These are phyloP conservation scores for Odontamblyopus lacepedii DNA, from an alignment of 2,797 vertebrate genomes.

Conservation along the genomic window DNA sequence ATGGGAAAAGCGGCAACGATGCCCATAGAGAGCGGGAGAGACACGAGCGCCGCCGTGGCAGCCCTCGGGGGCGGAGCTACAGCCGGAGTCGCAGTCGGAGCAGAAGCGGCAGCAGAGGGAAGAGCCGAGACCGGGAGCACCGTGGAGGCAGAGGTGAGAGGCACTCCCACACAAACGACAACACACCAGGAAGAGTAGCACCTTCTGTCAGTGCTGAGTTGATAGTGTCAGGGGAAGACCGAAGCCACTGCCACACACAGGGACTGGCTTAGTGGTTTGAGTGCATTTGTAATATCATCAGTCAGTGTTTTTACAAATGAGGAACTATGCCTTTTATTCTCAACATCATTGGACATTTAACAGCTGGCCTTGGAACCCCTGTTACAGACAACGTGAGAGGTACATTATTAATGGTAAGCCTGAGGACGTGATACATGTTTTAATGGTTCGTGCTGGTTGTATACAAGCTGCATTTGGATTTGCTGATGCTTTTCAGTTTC, in stretches of 20 bases:
- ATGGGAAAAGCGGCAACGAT: constrained; percentile 83
- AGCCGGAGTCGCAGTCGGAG: constrained; percentile 87
- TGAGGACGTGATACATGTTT: not conserved
- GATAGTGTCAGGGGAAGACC: constrained; percentile 4
- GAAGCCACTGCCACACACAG: not conserved
- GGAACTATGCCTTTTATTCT: constrained; percentile 53
- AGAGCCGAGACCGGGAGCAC: constrained; percentile 88
- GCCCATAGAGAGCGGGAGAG: constrained; percentile 92
- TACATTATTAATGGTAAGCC: not conserved
- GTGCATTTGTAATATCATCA: not conserved
- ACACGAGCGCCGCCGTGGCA: constrained; percentile 87
- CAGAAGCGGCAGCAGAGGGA: constrained; percentile 87
- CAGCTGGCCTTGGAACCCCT: constrained; percentile 44
- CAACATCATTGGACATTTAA: constrained; percentile 39
- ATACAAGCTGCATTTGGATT: not conserved
- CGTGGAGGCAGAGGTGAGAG: constrained; percentile 85
- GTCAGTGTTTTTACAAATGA: constrained; percentile 18
- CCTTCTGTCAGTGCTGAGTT: constrained; percentile 18
- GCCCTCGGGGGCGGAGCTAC: constrained; percentile 81
- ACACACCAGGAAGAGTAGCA: constrained; percentile 33
- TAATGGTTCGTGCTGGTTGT: not conserved
- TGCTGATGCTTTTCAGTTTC: not conserved
- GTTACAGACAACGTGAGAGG: constrained; percentile 51
- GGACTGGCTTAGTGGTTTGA: not conserved
- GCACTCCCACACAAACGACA: constrained; percentile 20